Percentiles rank a stretch among this genome's conserved stretches.
Conservation (phyloP, 2,888 invertebrate genomes). For the Drosophila kambysellisi region DNA sequence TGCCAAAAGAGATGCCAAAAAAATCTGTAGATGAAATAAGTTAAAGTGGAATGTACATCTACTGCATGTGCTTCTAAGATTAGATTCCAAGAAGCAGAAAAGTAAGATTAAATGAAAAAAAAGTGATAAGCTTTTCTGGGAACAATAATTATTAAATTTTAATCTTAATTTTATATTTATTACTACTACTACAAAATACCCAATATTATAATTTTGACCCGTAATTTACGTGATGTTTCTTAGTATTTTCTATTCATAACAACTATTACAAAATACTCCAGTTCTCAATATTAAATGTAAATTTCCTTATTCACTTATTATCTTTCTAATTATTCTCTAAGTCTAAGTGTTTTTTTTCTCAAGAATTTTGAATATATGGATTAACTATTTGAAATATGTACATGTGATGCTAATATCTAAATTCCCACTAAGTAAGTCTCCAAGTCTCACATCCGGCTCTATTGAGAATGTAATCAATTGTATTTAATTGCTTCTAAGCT, state of each 20-base stretch:
- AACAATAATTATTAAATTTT: background rate
- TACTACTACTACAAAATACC: background rate
- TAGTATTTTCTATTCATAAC: background rate
- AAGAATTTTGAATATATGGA: background rate
- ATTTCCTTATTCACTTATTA: background rate
- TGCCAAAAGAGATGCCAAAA: constrained; percentile 28
- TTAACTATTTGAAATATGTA: background rate
- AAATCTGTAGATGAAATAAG: constrained; percentile 32
- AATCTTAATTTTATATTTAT: background rate
- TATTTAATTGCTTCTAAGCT: constrained; percentile 57
- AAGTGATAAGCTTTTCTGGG: background rate
- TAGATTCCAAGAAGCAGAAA: background rate
- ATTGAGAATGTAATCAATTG: constrained; percentile 50
- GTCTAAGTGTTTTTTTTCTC: background rate
- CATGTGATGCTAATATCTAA: constrained; percentile 21
- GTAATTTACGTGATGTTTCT: background rate
- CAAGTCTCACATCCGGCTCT: constrained; percentile 40
- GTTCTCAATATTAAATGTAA: background rate
- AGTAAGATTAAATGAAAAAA: background rate
- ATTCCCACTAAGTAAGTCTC: constrained; percentile 4
- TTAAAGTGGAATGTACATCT: constrained; percentile 30
- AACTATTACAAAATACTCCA: background rate
- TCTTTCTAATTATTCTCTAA: background rate
- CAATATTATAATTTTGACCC: background rate
- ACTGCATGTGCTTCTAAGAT: background rate